Percentiles rank a stretch among this genome's conserved stretches.
phyloP scores from a whole-genome alignment of 2,888 invertebrate species.

The Oscheius sp. region DNA sequence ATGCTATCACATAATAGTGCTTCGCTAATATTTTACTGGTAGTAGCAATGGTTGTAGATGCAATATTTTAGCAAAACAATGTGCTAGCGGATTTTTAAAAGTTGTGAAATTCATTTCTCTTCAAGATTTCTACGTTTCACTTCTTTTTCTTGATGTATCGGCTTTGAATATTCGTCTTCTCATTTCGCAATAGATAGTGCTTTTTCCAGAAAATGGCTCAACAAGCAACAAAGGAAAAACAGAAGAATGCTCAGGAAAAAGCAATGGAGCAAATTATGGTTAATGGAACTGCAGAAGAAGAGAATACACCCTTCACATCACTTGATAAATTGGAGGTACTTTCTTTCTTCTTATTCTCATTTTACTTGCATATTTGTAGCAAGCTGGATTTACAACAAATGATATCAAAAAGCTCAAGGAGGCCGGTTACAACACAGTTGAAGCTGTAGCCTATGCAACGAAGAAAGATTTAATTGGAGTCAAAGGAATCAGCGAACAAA shows the following conservation, averaged over 20 bases:
- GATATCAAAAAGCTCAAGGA: slow-evolving; percentile 94
- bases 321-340: slow-evolving; percentile 57
- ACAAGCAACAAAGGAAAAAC: slow-evolving; percentile 39
- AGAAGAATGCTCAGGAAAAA: slow-evolving; percentile 45
- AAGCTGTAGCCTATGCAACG: slow-evolving; percentile 91
- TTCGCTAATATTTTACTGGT: too few species aligned
- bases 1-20: too few species aligned
- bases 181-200: too few species aligned
- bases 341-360: background rate
- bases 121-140: too few species aligned
- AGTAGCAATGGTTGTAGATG: too few species aligned
- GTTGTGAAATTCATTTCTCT: too few species aligned
- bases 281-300: slow-evolving; percentile 47
- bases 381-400: slow-evolving; percentile 61
- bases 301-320: slow-evolving; percentile 48
- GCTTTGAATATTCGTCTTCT: too few species aligned
- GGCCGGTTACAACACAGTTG: slow-evolving; percentile 92
- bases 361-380: slow-evolving; percentile 44
- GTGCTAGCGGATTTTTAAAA: too few species aligned
- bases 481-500: slow-evolving; percentile 91
- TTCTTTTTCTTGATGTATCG: slow-evolving; percentile 8
- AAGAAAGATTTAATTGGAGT: slow-evolving; percentile 86
- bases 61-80: too few species aligned
- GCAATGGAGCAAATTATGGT: slow-evolving; percentile 21
- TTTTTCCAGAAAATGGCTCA: slow-evolving; percentile 41